These are phyloP conservation scores for Mallotus villosus DNA, from an alignment of 2,797 vertebrate genomes.

Conservation along the genomic window DNA sequence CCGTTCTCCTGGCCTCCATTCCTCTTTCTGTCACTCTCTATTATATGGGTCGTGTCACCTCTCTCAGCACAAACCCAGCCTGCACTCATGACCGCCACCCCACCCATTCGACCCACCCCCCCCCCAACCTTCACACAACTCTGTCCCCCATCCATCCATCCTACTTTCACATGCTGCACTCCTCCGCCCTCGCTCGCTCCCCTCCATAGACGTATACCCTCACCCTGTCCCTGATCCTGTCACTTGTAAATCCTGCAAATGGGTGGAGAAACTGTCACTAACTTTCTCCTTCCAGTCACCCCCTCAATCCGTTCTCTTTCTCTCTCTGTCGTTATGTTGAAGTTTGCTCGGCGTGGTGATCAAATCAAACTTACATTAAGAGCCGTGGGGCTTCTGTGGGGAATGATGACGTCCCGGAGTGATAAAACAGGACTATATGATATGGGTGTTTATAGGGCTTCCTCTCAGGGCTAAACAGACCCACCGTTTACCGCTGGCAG, in stretches of 20 bases:
- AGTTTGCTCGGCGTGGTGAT: constrained; percentile 10
- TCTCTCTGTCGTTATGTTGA: constrained; percentile 8
- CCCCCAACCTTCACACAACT: constrained; percentile 21
- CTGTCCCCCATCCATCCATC: constrained; percentile 12
- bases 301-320: not conserved
- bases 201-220: not conserved
- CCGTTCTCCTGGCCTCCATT: constrained; percentile 17
- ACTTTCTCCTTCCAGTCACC: constrained; percentile 33
- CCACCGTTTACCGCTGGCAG: no score
- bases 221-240: constrained; percentile 67
- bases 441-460: no score
- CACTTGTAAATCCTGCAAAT: constrained; percentile 74
- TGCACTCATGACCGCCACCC: constrained; percentile 25
- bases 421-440: no score
- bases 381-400: no score
- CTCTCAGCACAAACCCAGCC: constrained; percentile 33
- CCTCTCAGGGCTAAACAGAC: no score
- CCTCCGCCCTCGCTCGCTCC: constrained; percentile 19
- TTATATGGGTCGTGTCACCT: constrained; percentile 55
- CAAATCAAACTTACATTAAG: no score
- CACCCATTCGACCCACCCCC: constrained; percentile 6
- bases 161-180: constrained; percentile 5
- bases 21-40: constrained; percentile 56
- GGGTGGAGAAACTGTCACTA: constrained; percentile 55
- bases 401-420: no score